Evolutionary conservation across 2,797 vertebrate genomes (phyloP), one percentile per base, ranked within the genome.

Genomic region (Enteromius thamalakanensis): DNA sequence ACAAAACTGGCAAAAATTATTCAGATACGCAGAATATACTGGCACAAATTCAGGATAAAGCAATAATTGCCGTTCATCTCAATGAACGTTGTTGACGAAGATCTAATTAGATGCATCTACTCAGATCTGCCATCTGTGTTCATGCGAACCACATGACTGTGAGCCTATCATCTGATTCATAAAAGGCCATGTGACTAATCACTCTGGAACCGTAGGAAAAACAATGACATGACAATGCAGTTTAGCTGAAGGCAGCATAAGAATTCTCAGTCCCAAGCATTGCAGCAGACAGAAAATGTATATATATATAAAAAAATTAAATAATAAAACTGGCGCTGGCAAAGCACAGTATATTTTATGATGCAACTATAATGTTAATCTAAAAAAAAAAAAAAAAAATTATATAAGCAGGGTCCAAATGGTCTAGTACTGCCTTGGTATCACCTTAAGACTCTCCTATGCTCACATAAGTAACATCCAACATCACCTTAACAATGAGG

Each of bases 1-100:
- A 93, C 90, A 89, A 90, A 40, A n/a, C n/a, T 23, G 45, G 37
- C 45, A 55, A 45, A 78, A 34, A 6, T 1, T 10, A 14, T n/a
- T 53, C 10, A 21, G 23, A n/a, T 62, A 6, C 51, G 2, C 19
- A 1, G 0, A 5, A 67, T 67, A n/a, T 65, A 67, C 19, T 67
- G 11, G 42, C 67, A 34, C 45, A 68, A 49, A 79, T 23, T 21
- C 32, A 34, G 11, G 10, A 74, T 9, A 51, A 51, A 51, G 6
- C 26, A 10, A 29, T 23, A 65, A 53, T 53, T 34, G 6, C 2
- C 17, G 32, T 51, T 51, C 17, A 51, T 53, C 32, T 74, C 17
- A 34, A 53, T n/a, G 10, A 17, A 74, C 0, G 1, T 51, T 72
- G 17, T 5, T 72, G 32, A n/a, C 0, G 3, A 53, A 74, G 5